Evolutionary conservation across 2,797 vertebrate genomes (phyloP).

Genomic region (Enteromius radiatus): DNA sequence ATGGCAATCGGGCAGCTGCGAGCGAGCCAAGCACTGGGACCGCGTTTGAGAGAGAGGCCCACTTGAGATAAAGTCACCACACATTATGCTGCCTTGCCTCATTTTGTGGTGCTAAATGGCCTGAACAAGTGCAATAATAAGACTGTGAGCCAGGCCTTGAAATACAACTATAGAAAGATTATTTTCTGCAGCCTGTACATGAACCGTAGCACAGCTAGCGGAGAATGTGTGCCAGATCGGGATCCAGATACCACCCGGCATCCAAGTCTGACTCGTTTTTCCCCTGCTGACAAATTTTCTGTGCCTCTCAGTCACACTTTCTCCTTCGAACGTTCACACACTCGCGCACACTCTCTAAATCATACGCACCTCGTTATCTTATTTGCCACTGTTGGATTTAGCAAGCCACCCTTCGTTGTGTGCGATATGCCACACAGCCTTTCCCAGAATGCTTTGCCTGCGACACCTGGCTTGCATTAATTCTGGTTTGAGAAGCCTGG

Average conservation of each 20-base stretch:
- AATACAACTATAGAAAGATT: conserved; percentile 57
- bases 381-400: conserved; percentile 52
- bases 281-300: conserved; percentile 71
- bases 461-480: conserved; percentile 78
- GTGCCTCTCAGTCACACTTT: conserved; percentile 69
- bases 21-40: conserved; percentile 58
- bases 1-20: conserved; percentile 61
- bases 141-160: conserved; percentile 58
- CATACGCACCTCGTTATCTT: conserved; percentile 67
- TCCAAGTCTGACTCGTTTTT: conserved; percentile 74
- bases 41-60: conserved; percentile 69
- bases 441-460: conserved; percentile 73
- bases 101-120: conserved; percentile 69
- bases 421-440: conserved; percentile 71
- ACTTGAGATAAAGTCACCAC: conserved; percentile 72
- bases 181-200: conserved; percentile 64
- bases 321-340: conserved; percentile 54
- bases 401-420: conserved; percentile 53
- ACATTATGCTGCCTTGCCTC: conserved; percentile 72
- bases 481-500: conserved; percentile 72
- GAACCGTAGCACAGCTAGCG: conserved; percentile 68
- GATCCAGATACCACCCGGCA: conserved; percentile 75
- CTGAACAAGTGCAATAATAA: conserved; percentile 76
- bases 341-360: conserved; percentile 66
- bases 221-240: conserved; percentile 70